phyloP scores from a whole-genome alignment of 2,888 invertebrate species.

The Diloba caeruleocephala region DNA sequence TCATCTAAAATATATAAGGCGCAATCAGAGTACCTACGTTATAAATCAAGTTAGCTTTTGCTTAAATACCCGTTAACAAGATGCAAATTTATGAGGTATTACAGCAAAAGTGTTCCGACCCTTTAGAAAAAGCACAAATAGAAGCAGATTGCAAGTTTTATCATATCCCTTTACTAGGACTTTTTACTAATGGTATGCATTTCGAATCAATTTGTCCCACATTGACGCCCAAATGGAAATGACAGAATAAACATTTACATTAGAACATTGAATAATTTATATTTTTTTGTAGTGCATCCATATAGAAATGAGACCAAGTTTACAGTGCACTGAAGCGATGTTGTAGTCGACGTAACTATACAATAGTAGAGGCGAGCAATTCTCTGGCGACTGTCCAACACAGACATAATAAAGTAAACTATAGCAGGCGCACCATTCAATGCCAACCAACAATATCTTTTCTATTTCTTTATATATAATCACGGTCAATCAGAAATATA shows the following conservation, averaged over 20 bases:
- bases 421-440: conserved; percentile 59
- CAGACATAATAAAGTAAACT: conserved; percentile 42
- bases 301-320: conserved; percentile 18
- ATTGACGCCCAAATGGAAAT: conserved; percentile 29
- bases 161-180: conserved; percentile 88
- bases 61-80: conserved; percentile 31
- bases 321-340: conserved; percentile 23
- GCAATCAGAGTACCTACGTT: conserved; percentile 75
- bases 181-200: conserved; percentile 16
- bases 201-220: conserved; percentile 28
- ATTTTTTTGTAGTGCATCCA: conserved; percentile 23
- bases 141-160: conserved; percentile 66
- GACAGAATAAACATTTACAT: conserved; percentile 32
- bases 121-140: conserved; percentile 71
- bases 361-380: conserved; percentile 51
- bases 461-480: conserved; percentile 37
- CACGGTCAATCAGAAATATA: conserved; percentile 23
- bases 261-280: conserved; percentile 33
- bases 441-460: conserved; percentile 57
- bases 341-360: conserved; percentile 30
- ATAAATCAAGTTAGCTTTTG: conserved; percentile 3
- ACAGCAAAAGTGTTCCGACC: conserved; percentile 20
- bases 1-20: conserved; percentile 92
- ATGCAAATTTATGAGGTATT: conserved; percentile 25
- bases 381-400: conserved; percentile 70